Evolutionary conservation across 1,140 invertebrate species (phyloP), one percentile per base, ranked within the genome.

Genomic region (Leguminivora glycinivorella): DNA sequence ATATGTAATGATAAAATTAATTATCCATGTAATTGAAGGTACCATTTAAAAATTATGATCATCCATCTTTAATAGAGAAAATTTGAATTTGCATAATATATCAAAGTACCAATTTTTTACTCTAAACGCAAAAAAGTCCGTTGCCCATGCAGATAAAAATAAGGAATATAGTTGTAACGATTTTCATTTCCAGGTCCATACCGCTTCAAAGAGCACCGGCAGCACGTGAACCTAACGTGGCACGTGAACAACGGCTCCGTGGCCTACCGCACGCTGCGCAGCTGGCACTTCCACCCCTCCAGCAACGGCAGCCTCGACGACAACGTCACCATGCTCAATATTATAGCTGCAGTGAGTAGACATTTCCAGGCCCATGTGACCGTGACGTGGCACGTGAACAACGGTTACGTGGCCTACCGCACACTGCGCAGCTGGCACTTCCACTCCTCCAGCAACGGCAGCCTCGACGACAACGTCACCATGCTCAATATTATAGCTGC

Each of bases 401-500:
- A 98, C 88, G 92, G 93, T 6, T 98, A 97, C 0, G 94, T 99
- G 1, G 95, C 95, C 22, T 99, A 52, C 4, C 5, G 17, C 43
- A 22, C 1, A 0, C 43, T 52, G n/a, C 94, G 96, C 78, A 93
- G 92, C 43, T 99, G 96, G 94, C 93, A 93, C 75, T 99, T 97
- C 80, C 95, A 96, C 72, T 92, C 93, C 6, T 92, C 91, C 70
- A 98, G 96, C 74, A 94, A 94, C 63, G 97, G 97, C 1, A 93
- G 92, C 10, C 92, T 98, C 12, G 89, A 93, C 34, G 97, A 98
- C 80, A 90, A 93, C 2, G 93, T 98, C 69, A 95, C 93, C 0
- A 97, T 96, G 3, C 84, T 98, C 3, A 98, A 99, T 86, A 93
- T 95, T 6, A 95, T 98, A 7, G 94, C 96, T 34, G 92, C 96